phyloP scores from a whole-genome alignment of 2,888 invertebrate genomes.

The Lissonota sp. region DNA sequence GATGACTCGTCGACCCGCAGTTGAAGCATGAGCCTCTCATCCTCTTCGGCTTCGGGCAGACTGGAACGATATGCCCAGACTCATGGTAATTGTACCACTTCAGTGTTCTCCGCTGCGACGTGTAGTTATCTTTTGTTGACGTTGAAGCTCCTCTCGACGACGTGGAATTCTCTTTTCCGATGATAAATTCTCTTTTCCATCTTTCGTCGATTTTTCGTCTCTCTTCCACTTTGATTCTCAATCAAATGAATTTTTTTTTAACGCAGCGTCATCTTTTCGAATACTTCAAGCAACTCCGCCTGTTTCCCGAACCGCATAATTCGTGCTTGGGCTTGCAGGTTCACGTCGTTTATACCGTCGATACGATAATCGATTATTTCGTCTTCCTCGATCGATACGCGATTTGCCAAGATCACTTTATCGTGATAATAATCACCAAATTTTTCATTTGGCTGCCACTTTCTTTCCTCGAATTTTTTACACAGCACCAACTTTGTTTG shows the following conservation, averaged over 20 bases:
- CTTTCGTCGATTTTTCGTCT: not conserved
- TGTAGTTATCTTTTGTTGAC: not conserved
- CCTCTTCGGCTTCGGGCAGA: conserved; percentile 34
- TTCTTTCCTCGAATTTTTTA: not conserved
- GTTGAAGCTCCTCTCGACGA: not conserved
- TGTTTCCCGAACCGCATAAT: conserved; percentile 38
- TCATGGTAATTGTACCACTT: conserved; percentile 15
- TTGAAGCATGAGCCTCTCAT: conserved; percentile 33
- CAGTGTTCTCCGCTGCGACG: conserved; percentile 3
- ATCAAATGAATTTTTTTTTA: conserved; percentile 6
- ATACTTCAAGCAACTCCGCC: conserved; percentile 34
- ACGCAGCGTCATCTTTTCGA: conserved; percentile 26
- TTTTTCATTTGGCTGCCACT: conserved; percentile 19
- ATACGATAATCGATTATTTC: conserved; percentile 8
- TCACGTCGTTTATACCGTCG: conserved; percentile 14
- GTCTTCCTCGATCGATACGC: not conserved
- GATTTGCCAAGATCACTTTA: conserved; percentile 10
- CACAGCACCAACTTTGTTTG: conserved; percentile 12
- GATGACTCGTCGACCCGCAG: conserved; percentile 36
- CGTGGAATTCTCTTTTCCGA: too few relatives aligned
- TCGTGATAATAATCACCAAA: conserved; percentile 23
- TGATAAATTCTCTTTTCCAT: not conserved
- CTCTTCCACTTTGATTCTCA: conserved; percentile 17
- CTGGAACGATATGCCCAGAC: conserved; percentile 21
- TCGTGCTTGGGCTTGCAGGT: conserved; percentile 5